phyloP scores from a whole-genome alignment of 1,140 invertebrate genomes.

The Trigoniulus corallinus region DNA sequence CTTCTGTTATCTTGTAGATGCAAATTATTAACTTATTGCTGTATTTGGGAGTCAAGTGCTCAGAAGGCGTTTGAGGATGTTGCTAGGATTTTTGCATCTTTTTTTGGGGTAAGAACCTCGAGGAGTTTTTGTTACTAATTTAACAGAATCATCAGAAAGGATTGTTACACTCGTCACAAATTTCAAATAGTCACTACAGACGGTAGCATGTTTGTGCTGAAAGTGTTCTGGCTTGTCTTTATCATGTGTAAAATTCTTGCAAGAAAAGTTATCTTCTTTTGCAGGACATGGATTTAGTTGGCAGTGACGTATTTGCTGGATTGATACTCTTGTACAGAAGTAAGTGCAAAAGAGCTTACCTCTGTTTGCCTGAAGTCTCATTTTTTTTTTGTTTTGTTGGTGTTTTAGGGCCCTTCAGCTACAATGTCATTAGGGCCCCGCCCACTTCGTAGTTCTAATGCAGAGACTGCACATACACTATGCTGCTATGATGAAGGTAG shows the following conservation, averaged over 20 bases:
- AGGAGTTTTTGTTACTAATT: neutral
- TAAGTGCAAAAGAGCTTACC: conserved; percentile 35
- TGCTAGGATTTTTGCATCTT: conserved; percentile 42
- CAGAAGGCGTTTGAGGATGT: conserved; percentile 68
- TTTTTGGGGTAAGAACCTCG: conserved; percentile 10
- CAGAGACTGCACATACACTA: too few species aligned
- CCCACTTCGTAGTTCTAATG: too few species aligned
- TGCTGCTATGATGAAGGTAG: too few species aligned
- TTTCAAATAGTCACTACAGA: too few species aligned
- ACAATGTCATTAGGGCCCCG: too few species aligned
- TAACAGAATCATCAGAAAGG: neutral
- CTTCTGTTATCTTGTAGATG: neutral
- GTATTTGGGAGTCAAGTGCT: conserved; percentile 58
- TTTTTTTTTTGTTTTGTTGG: too few species aligned
- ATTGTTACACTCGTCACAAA: too few species aligned
- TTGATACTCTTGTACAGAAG: conserved; percentile 45
- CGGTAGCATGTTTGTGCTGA: too few species aligned
- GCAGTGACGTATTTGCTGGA: conserved; percentile 73
- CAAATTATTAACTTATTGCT: conserved; percentile 35
- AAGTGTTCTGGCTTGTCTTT: too few species aligned
- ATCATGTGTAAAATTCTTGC: neutral
- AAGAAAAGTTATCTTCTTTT: conserved; percentile 32
- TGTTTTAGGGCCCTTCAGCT: too few species aligned
- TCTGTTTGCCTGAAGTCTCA: conserved; percentile 8
- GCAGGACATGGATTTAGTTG: conserved; percentile 66